phyloP scores from a whole-genome alignment of 2,797 vertebrate species.

The Adrianichthys oophorus region DNA sequence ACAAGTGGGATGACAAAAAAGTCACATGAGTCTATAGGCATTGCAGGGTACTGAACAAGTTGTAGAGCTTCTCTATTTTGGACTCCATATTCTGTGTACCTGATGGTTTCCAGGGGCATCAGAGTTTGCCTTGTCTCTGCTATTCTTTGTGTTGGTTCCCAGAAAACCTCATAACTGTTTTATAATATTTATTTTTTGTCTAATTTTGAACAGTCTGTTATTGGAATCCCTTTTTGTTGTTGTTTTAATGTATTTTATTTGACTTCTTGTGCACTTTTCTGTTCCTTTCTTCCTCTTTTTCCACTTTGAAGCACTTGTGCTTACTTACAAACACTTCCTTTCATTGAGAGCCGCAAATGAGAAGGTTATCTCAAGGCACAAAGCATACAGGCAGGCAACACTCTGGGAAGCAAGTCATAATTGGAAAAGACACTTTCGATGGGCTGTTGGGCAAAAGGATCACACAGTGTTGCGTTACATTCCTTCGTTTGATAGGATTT shows the following conservation, averaged over 20 bases:
- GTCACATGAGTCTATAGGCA: neutral
- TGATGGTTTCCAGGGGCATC: too few relatives aligned
- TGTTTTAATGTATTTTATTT: too few relatives aligned
- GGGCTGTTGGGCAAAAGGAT: slow-evolving; percentile 48
- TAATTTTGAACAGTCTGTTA: too few relatives aligned
- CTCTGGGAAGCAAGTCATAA: slow-evolving; percentile 46
- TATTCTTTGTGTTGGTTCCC: too few relatives aligned
- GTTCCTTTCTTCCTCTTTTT: neutral
- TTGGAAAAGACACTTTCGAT: slow-evolving; percentile 45
- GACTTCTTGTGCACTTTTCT: neutral
- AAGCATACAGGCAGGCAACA: slow-evolving; percentile 33
- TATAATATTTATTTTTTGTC: too few relatives aligned
- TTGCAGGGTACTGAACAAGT: neutral
- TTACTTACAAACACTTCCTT: slow-evolving; percentile 9
- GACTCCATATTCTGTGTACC: neutral
- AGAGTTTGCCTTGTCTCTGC: too few relatives aligned
- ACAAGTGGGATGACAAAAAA: neutral
- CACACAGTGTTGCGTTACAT: slow-evolving; percentile 39
- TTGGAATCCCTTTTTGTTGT: neutral
- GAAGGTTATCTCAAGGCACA: slow-evolving; percentile 28
- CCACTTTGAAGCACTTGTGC: neutral
- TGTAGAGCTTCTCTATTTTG: neutral
- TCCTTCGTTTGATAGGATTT: slow-evolving; percentile 50
- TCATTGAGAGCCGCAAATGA: slow-evolving; percentile 34
- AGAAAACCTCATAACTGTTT: too few relatives aligned